Conservation (phyloP, 2,888 invertebrate species). For the Notodonta dromedarius region DNA sequence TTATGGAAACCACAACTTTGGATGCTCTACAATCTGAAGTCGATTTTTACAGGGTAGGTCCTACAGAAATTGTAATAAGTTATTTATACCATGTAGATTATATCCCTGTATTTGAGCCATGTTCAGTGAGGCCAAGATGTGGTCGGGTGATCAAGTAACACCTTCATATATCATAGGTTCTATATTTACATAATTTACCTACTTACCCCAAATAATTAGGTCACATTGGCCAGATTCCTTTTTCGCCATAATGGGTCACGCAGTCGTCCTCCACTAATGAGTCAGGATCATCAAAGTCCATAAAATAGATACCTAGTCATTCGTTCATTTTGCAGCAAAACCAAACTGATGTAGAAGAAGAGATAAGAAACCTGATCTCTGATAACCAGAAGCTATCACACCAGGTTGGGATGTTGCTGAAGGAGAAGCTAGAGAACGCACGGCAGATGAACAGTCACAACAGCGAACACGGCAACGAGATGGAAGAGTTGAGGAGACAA, state of each 20-base stretch:
- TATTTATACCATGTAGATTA: no score
- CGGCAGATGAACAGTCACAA: constrained; percentile 46
- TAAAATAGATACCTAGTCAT: no score
- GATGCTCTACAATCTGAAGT: constrained; percentile 76
- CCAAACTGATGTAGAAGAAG: constrained; percentile 69
- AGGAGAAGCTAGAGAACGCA: constrained; percentile 65
- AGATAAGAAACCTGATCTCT: constrained; percentile 67
- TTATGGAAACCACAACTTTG: constrained; percentile 54
- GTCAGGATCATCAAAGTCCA: no score
- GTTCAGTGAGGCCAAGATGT: no score
- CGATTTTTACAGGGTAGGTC: constrained; percentile 77
- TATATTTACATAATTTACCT: no score
- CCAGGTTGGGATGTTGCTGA: constrained; percentile 68
- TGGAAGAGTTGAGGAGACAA: constrained; percentile 67
- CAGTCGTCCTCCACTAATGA: no score
- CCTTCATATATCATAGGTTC: no score
- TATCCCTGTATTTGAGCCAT: no score
- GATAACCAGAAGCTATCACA: constrained; percentile 76
- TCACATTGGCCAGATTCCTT: no score
- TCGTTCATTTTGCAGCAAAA: constrained; percentile 59
- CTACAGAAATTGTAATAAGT: not conserved
- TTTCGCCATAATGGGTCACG: no score
- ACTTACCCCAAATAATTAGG: no score
- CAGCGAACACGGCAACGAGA: constrained; percentile 55
- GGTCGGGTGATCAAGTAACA: no score